Conservation (phyloP, 2,888 invertebrate genomes). For the Ichneumoninae sp. region DNA sequence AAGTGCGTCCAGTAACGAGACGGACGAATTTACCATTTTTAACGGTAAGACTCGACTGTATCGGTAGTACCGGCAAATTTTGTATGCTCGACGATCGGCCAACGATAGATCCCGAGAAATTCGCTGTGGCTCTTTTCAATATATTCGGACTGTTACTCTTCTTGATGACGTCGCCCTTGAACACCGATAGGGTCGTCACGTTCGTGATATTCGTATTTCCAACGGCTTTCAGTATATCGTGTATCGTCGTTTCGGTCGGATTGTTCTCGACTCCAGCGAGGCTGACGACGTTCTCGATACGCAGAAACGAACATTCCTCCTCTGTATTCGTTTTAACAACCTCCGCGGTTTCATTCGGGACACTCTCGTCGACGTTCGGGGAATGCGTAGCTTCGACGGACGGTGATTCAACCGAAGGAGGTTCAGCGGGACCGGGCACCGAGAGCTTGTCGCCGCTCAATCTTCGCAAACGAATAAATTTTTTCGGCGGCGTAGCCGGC, state of each 20-base stretch:
- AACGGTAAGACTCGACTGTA: constrained; percentile 14
- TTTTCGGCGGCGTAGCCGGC: constrained; percentile 72
- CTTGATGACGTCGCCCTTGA: constrained; percentile 67
- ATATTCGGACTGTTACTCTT: constrained; percentile 73
- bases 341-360: constrained; percentile 36
- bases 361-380: constrained; percentile 48
- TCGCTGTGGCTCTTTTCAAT: constrained; percentile 73
- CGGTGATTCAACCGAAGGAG: constrained; percentile 10
- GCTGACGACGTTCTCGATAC: constrained; percentile 86
- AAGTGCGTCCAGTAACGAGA: constrained; percentile 69
- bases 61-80: constrained; percentile 39
- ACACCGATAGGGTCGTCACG: constrained; percentile 72
- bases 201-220: constrained; percentile 74
- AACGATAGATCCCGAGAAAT: neutral
- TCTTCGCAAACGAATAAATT: constrained; percentile 84
- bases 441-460: constrained; percentile 85
- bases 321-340: constrained; percentile 68
- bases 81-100: constrained; percentile 8
- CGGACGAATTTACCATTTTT: constrained; percentile 77
- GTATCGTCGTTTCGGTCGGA: constrained; percentile 72
- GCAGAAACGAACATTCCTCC: constrained; percentile 79
- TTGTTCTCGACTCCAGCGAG: constrained; percentile 81
- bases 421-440: constrained; percentile 52
- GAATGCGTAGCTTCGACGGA: constrained; percentile 25
- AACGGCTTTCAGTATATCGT: constrained; percentile 78